Conservation (phyloP, 2,888 invertebrate genomes). For the Ligdia adustata region DNA sequence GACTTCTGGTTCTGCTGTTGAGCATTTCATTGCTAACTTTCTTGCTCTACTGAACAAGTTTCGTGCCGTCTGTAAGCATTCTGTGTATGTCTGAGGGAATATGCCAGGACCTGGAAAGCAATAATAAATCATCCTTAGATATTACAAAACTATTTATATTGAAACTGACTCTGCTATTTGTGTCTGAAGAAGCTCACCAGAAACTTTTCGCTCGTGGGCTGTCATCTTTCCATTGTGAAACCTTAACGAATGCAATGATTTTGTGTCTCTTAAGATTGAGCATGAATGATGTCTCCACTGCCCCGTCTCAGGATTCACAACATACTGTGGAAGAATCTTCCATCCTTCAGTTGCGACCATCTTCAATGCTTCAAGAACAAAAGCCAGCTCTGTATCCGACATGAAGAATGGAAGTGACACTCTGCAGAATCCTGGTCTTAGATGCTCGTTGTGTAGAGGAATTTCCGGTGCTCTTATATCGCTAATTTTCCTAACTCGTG, state of each 20-base stretch:
- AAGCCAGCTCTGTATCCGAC: conserved; percentile 90
- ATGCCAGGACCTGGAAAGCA: conserved; percentile 84
- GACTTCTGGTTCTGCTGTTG: conserved; percentile 89
- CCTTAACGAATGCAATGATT: conserved; percentile 91
- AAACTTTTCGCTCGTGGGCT: conserved; percentile 88
- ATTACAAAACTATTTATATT: not conserved
- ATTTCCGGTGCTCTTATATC: conserved; percentile 71
- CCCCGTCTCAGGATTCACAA: conserved; percentile 93
- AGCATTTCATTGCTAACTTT: conserved; percentile 89
- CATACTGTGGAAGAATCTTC: conserved; percentile 94
- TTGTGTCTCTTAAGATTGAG: conserved; percentile 90
- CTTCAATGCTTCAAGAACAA: conserved; percentile 92
- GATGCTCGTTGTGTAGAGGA: conserved; percentile 85
- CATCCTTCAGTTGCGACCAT: conserved; percentile 95
- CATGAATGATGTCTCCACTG: conserved; percentile 95
- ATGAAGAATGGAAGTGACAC: conserved; percentile 94
- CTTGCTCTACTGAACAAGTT: conserved; percentile 90
- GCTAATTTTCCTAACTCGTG: conserved; percentile 70
- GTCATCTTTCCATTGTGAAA: conserved; percentile 91
- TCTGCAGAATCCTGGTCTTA: conserved; percentile 94
- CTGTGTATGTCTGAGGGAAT: conserved; percentile 89
- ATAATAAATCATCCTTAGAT: conserved; percentile 17
- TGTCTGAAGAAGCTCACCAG: conserved; percentile 61
- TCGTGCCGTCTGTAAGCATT: conserved; percentile 91
- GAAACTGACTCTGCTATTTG: not conserved